Conservation (phyloP, 1,140 invertebrate genomes). For the Solenopsis invicta region DNA sequence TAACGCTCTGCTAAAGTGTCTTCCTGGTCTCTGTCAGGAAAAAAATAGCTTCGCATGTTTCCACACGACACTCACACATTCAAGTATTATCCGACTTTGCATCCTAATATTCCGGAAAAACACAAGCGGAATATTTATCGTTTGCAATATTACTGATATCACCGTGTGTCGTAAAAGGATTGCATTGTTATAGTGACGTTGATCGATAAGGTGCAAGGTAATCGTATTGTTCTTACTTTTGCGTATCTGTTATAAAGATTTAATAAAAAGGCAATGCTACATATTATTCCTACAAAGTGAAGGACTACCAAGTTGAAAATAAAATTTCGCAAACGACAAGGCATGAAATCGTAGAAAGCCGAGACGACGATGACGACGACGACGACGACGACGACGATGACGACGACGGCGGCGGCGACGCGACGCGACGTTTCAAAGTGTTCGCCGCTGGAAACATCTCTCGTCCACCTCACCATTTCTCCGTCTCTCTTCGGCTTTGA, state of each 20-base stretch:
- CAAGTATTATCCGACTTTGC: slow-evolving; percentile 25
- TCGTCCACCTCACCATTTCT: slow-evolving; percentile 24
- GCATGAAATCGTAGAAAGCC: not conserved
- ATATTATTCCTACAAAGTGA: not conserved
- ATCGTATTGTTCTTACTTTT: not conserved
- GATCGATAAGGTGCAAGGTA: slow-evolving; percentile 18
- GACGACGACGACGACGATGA: not conserved
- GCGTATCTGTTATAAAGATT: not conserved
- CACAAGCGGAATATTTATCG: slow-evolving; percentile 42
- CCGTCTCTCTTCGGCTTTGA: slow-evolving; percentile 53
- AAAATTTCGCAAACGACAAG: not conserved
- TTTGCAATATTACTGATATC: slow-evolving; percentile 27
- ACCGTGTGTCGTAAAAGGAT: not conserved
- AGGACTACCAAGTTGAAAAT: not conserved
- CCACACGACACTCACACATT: slow-evolving; percentile 34
- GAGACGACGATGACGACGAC: not conserved
- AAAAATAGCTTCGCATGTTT: slow-evolving; percentile 49
- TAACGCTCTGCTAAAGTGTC: slow-evolving; percentile 36
- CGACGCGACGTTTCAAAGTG: slow-evolving; percentile 11
- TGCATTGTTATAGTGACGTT: slow-evolving; percentile 16
- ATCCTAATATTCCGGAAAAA: slow-evolving; percentile 37
- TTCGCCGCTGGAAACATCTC: slow-evolving; percentile 14
- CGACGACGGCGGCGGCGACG: no score
- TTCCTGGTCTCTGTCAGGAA: slow-evolving; percentile 26
- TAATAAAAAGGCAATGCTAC: slow-evolving; percentile 1